Percentiles rank a stretch among this genome's conserved stretches.
phyloP scores from a whole-genome alignment of 2,113 vertebrate genomes.

The Lophotis ruficrista region DNA sequence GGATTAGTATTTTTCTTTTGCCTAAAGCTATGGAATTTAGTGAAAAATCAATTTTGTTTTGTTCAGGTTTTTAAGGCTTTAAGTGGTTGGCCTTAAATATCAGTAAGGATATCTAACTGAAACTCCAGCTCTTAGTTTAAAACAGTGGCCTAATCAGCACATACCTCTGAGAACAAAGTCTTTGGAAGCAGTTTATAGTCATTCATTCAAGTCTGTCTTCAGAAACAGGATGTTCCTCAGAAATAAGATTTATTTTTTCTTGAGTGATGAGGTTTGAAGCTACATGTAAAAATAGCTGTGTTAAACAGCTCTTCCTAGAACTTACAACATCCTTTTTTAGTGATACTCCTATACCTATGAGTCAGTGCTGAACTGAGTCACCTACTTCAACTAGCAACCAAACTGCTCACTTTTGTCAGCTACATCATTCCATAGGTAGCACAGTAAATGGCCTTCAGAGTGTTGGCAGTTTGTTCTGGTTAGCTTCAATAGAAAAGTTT shows the following conservation, averaged over 20 bases:
- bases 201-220: background rate
- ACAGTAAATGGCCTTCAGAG: fast-evolving
- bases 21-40: background rate
- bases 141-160: background rate
- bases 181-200: background rate
- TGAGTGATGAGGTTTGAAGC: background rate
- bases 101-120: background rate
- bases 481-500: background rate
- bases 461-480: background rate
- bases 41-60: background rate
- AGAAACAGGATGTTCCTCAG: background rate
- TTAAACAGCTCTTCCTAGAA: background rate
- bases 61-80: background rate
- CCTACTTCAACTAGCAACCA: background rate
- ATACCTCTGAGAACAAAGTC: background rate
- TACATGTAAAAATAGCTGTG: background rate
- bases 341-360: background rate
- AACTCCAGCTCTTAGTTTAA: background rate
- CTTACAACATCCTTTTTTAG: background rate
- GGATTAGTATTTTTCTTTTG: background rate
- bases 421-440: background rate
- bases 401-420: background rate
- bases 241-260: background rate
- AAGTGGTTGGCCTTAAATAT: background rate
- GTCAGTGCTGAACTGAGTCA: background rate